Evolutionary conservation across 2,888 invertebrate genomes (phyloP).

Genomic region (Tachina grossa): DNA sequence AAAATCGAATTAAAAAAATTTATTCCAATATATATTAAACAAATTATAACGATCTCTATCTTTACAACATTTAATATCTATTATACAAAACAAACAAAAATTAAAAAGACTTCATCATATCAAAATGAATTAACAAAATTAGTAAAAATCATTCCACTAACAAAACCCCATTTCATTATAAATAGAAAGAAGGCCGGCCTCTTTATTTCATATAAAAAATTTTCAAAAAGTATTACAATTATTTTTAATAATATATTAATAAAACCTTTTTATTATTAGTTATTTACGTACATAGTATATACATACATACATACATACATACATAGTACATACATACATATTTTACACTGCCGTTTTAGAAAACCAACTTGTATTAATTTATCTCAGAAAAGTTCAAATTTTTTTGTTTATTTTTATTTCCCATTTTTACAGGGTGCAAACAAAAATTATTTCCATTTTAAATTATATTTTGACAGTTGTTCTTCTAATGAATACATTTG

Average conservation of each 20-base stretch:
- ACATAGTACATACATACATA: background rate
- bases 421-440: background rate
- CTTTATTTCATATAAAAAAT: background rate
- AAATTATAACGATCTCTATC: slow-evolving; percentile 41
- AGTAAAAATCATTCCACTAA: slow-evolving; percentile 23
- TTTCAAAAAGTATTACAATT: background rate
- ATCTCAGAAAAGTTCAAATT: background rate
- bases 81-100: background rate
- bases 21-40: background rate
- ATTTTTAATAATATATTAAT: background rate
- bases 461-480: no score
- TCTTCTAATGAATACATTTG: no score
- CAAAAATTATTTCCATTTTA: background rate
- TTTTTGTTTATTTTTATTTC: slow-evolving; percentile 4
- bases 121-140: slow-evolving; percentile 17
- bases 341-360: slow-evolving; percentile 23
- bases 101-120: slow-evolving; percentile 37
- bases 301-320: no score
- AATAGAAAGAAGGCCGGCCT: background rate
- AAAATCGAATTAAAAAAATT: no score
- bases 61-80: slow-evolving; percentile 28
- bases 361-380: slow-evolving; percentile 2
- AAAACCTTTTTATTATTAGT: slow-evolving; percentile 2
- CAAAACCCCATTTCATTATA: background rate
- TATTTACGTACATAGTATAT: background rate